These are phyloP conservation scores for Streptopelia turtur DNA, from an alignment of 2,797 vertebrate genomes.

Conservation along the genomic window DNA sequence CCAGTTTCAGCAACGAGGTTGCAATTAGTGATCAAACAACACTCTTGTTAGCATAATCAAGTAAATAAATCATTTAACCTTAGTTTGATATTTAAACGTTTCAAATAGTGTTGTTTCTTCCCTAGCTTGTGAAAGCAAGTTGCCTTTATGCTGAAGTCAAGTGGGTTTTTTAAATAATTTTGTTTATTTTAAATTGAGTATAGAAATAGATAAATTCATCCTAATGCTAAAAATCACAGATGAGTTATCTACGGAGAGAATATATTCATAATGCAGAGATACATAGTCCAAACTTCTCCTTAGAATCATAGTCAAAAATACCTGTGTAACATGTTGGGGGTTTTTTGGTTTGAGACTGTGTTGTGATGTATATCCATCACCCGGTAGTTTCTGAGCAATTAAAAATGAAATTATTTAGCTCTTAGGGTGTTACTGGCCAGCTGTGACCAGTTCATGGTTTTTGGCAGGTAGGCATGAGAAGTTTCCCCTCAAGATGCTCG, in stretches of 20 bases:
- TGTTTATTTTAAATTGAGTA: neutral
- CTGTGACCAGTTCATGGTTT: neutral
- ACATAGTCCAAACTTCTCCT: neutral
- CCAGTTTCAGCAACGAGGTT: constrained; percentile 48
- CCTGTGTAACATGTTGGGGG: accelerated
- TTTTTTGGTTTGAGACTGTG: neutral
- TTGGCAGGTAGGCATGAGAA: neutral
- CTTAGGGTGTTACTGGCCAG: neutral
- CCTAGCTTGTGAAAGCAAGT: neutral
- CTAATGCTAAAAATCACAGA: neutral
- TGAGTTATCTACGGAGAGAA: neutral
- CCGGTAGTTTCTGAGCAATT: neutral
- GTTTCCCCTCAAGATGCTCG: neutral
- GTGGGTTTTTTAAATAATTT: neutral
- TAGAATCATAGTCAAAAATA: neutral
- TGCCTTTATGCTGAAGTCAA: neutral
- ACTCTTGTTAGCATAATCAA: constrained; percentile 52
- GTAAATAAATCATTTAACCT: constrained; percentile 56
- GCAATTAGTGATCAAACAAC: constrained; percentile 58
- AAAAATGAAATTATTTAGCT: neutral
- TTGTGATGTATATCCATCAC: neutral
- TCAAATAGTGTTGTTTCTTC: neutral
- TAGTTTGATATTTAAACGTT: neutral
- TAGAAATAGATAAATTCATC: neutral
- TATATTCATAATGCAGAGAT: neutral